Evolutionary conservation across 2,113 vertebrate genomes (phyloP).

Genomic region (Psettodes erumei): DNA sequence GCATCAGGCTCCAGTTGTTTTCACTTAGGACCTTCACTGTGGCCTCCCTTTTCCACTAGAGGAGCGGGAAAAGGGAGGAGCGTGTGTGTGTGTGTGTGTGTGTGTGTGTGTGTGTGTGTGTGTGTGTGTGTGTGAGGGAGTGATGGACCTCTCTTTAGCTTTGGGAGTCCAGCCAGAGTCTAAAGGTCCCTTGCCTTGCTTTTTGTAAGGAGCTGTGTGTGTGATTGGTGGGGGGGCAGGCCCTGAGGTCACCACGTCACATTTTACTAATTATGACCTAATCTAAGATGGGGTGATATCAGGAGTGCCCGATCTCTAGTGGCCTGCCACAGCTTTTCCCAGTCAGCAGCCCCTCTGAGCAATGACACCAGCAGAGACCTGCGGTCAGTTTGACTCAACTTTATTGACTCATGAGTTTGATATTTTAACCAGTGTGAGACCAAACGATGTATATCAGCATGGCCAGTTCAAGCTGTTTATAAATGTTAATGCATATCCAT

Average conservation of each 20-base stretch:
- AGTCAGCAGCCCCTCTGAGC: constrained; percentile 60
- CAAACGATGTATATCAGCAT: neutral
- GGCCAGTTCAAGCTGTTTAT: neutral
- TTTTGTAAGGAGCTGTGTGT: constrained; percentile 20
- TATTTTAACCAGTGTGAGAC: constrained; percentile 36
- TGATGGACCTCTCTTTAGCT: constrained; percentile 27
- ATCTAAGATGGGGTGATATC: constrained; percentile 69
- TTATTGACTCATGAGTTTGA: constrained; percentile 48
- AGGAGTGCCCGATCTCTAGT: constrained; percentile 48
- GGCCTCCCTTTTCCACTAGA: constrained; percentile 69
- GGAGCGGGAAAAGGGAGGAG: constrained; percentile 14
- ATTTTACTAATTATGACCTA: constrained; percentile 71
- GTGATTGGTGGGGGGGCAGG: constrained; percentile 7
- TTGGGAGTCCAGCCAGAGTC: constrained; percentile 44
- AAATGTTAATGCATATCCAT: neutral
- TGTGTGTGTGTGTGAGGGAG: constrained; percentile 18
- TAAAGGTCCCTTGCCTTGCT: constrained; percentile 26
- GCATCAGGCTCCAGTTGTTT: constrained; percentile 79
- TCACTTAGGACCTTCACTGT: constrained; percentile 74
- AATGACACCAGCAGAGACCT: constrained; percentile 63
- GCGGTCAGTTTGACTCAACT: constrained; percentile 52
- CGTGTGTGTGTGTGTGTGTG: constrained; percentile 8
- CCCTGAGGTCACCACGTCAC: constrained; percentile 49
- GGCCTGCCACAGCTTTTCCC: constrained; percentile 36
- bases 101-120: neutral